Conservation (phyloP, 2,113 vertebrate species). For the Oenanthe oenanthe region DNA sequence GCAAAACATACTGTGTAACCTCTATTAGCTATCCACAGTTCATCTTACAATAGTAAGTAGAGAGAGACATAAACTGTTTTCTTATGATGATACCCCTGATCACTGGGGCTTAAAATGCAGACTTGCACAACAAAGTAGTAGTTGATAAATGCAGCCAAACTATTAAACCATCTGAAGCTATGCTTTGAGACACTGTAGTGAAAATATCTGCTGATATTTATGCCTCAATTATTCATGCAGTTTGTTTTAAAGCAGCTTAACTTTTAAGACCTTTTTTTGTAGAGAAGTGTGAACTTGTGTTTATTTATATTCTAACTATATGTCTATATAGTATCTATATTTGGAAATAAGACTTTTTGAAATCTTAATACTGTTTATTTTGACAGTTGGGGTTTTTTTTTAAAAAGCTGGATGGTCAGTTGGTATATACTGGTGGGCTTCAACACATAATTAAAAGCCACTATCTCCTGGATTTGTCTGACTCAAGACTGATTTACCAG, state of each 20-base stretch:
- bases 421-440: background rate
- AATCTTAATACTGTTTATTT: background rate
- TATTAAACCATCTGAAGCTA: background rate
- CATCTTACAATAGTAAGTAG: conserved; percentile 4
- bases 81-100: background rate
- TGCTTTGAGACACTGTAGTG: background rate
- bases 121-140: background rate
- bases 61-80: conserved; percentile 20
- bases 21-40: conserved; percentile 26
- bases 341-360: background rate
- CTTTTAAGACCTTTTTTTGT: background rate
- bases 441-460: background rate
- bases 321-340: background rate
- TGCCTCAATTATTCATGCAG: background rate
- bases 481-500: background rate
- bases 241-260: background rate
- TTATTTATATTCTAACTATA: background rate
- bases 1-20: conserved; percentile 5
- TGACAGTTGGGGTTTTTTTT: background rate
- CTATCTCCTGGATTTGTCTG: background rate
- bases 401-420: background rate
- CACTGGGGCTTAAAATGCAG: conserved; percentile 20
- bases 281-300: background rate
- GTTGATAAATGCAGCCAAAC: background rate
- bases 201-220: background rate